Conservation (phyloP, 1,140 invertebrate genomes). For the Achroia grisella region DNA sequence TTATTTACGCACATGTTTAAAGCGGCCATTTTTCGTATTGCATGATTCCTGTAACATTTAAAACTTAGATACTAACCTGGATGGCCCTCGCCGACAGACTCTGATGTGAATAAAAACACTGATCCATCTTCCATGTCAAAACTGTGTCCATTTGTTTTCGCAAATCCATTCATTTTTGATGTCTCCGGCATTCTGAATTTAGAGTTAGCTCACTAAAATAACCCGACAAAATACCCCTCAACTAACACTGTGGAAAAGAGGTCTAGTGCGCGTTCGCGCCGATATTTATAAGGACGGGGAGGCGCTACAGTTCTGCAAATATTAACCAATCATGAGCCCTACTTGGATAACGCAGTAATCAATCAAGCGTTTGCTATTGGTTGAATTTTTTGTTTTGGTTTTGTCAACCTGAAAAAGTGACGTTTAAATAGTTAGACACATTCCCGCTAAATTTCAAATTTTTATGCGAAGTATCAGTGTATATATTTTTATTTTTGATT, state of each 20-base stretch:
- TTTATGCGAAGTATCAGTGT: too few relatives aligned
- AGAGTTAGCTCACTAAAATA: slow-evolving; percentile 71
- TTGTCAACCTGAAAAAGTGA: slow-evolving; percentile 27
- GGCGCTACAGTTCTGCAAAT: slow-evolving; percentile 36
- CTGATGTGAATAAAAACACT: slow-evolving; percentile 97
- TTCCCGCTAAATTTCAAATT: slow-evolving; percentile 16
- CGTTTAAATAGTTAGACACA: slow-evolving; percentile 9
- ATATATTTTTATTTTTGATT: too few relatives aligned
- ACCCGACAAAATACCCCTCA: slow-evolving; percentile 57
- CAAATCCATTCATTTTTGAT: slow-evolving; percentile 83
- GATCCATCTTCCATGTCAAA: slow-evolving; percentile 88
- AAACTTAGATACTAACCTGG: slow-evolving; percentile 82
- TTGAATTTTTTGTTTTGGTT: slow-evolving; percentile 58
- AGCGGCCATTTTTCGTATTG: slow-evolving; percentile 61
- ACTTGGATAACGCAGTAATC: slow-evolving; percentile 17
- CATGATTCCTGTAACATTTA: slow-evolving; percentile 36
- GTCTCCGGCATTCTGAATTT: slow-evolving; percentile 82
- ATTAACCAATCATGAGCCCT: slow-evolving; percentile 43
- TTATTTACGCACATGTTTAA: slow-evolving; percentile 63
- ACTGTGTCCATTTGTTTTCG: slow-evolving; percentile 80
- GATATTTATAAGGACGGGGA: slow-evolving; percentile 67
- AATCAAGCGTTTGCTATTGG: slow-evolving; percentile 34
- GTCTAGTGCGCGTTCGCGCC: slow-evolving; percentile 46
- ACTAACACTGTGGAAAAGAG: slow-evolving; percentile 73
- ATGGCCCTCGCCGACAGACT: slow-evolving; percentile 99